Evolutionary conservation across 2,797 vertebrate genomes (phyloP), one percentile per base, ranked within the genome.

Genomic region (Anguilla pacifica): DNA sequence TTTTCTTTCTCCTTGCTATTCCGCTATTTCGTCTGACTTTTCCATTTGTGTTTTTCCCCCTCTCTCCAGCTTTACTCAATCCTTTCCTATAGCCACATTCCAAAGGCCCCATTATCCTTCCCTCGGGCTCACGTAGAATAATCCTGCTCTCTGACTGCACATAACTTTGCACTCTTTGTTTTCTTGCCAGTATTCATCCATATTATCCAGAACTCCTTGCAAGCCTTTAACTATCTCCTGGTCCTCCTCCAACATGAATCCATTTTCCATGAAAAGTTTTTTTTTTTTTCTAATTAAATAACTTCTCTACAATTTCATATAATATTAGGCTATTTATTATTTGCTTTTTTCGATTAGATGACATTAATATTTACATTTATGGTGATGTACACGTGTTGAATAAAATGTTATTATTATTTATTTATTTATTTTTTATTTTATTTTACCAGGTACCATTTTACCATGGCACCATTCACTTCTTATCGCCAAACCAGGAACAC

Each of bases 391-490:
- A 22, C 31, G 67, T 72, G 28, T 72, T 72, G n/a, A 72, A 72
- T 72, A 72, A 72, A 72, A 31, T 28, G 6, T 31, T 28, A 28
- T 72, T n/a, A n/a, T n/a, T n/a, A n/a, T n/a, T n/a, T n/a, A 39
- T 39, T 39, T 39, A 39, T 39, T 39, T 89, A 86, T 90, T 92
- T 92, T 88, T 28, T 86, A 90, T 89, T 64, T 64, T 90, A 90
- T 46, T 46, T 46, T 46, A 87, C 85, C 31, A 88, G 57, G 72
- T 91, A 89, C 43, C 43, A 46, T 46, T 46, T 46, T 46, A 46
- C 43, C 85, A 70, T 91, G 92, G 92, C 91, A 90, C 89, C 88
- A 88, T 83, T 79, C 82, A 86, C 81, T 91, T 92, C 11, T 91
- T 88, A 64, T 88, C 87, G 9, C 6, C 67, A 72, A 9, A 72